phyloP scores from a whole-genome alignment of 2,888 invertebrate genomes.

The Lymantria monacha region DNA sequence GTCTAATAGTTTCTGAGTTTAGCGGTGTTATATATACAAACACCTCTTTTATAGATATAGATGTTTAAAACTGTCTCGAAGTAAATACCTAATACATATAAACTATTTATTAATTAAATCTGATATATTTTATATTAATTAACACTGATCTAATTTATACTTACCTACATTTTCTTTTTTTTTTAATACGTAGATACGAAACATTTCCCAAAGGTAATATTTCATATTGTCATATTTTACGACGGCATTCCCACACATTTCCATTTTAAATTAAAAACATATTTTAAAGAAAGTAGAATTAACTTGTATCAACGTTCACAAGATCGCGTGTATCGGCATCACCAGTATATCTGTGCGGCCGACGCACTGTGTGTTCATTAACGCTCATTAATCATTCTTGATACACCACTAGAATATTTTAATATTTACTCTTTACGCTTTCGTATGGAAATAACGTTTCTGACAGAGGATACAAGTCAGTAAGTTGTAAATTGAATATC shows the following conservation, averaged over 20 bases:
- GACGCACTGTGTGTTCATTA: conserved; percentile 40
- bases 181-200: no score
- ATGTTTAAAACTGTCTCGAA: no score
- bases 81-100: no score
- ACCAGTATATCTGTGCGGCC: conserved; percentile 14
- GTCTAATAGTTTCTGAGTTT: no score
- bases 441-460: conserved; percentile 28
- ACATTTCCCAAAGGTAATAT: no score
- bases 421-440: conserved; percentile 26
- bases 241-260: not conserved
- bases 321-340: conserved; percentile 16
- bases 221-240: not conserved
- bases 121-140: no score
- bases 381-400: conserved; percentile 41
- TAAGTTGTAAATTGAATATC: not conserved
- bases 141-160: no score
- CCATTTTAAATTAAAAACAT: not conserved
- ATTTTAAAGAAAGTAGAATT: not conserved
- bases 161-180: no score
- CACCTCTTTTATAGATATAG: no score
- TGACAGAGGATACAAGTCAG: conserved; percentile 14
- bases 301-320: conserved; percentile 5
- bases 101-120: no score
- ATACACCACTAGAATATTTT: conserved; percentile 21
- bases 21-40: no score